Percentiles rank a stretch among this genome's conserved stretches.
These are phyloP conservation scores for Lepidostoma basale DNA, from an alignment of 1,140 invertebrate genomes.

Conservation along the genomic window DNA sequence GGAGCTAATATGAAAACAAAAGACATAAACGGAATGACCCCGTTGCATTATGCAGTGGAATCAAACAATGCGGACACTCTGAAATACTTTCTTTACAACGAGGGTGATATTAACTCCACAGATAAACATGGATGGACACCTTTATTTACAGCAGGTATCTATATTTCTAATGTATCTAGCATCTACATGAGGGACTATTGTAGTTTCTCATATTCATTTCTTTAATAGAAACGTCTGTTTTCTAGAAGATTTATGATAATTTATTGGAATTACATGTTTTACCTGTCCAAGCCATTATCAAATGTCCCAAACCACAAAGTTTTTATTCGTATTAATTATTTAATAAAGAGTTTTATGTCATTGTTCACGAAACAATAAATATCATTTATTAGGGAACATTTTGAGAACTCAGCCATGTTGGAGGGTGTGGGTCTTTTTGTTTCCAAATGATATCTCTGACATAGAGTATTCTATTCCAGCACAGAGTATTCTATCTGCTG, in stretches of 20 bases:
- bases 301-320: no score
- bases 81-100: conserved; percentile 51
- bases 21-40: conserved; percentile 54
- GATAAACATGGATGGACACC: conserved; percentile 62
- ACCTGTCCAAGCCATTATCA: no score
- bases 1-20: conserved; percentile 36
- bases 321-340: no score
- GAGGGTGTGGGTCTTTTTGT: no score
- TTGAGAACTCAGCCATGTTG: no score
- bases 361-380: no score
- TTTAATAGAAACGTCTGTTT: no score
- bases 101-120: conserved; percentile 51
- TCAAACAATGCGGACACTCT: conserved; percentile 53
- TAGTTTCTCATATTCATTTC: neutral
- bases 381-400: no score
- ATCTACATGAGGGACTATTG: neutral
- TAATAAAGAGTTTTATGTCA: no score
- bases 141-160: conserved; percentile 57
- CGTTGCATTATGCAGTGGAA: conserved; percentile 62
- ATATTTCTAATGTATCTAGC: neutral
- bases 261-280: neutral
- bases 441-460: no score
- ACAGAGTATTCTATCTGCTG: neutral
- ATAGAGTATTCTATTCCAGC: neutral
- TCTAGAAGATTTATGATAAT: no score